phyloP scores from a whole-genome alignment of 2,797 vertebrate genomes.

The Sebastes vulpes region DNA sequence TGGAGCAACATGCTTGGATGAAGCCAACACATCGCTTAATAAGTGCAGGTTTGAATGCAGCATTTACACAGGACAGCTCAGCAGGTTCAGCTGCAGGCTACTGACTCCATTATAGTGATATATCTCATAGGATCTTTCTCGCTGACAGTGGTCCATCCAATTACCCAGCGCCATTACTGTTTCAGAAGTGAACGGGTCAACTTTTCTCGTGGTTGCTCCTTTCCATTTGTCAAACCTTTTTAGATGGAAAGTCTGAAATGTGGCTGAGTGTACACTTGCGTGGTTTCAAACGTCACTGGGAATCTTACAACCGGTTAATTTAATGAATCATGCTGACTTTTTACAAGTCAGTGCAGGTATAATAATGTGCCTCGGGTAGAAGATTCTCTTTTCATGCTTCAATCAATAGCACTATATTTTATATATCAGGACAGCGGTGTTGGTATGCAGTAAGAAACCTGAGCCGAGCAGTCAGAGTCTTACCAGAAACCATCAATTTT shows the following conservation, averaged over 20 bases:
- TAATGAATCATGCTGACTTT: not conserved
- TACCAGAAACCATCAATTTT: not conserved
- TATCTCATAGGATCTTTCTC: constrained; percentile 15
- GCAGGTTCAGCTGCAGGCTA: constrained; percentile 35
- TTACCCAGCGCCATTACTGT: constrained; percentile 12
- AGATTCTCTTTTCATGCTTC: not conserved
- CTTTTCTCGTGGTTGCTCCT: not conserved
- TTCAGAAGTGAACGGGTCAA: constrained; percentile 16
- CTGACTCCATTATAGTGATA: constrained; percentile 28
- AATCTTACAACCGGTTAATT: not conserved
- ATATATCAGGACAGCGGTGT: not conserved
- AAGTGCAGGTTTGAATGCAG: constrained; percentile 5
- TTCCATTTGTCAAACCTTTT: constrained; percentile 25
- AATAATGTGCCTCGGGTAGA: not conserved
- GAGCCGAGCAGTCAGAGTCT: not conserved
- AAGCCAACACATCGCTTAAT: not conserved
- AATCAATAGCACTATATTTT: not conserved
- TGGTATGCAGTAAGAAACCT: not conserved
- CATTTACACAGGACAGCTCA: constrained; percentile 12
- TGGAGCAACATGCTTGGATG: not conserved
- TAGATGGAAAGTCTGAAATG: not conserved
- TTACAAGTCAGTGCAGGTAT: not conserved
- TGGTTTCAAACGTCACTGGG: not conserved
- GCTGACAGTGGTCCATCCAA: constrained; percentile 31
- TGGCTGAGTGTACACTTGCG: not conserved